These are phyloP conservation scores for Chiloscyllium punctatum DNA, from an alignment of 2,797 vertebrate species.

Conservation along the genomic window DNA sequence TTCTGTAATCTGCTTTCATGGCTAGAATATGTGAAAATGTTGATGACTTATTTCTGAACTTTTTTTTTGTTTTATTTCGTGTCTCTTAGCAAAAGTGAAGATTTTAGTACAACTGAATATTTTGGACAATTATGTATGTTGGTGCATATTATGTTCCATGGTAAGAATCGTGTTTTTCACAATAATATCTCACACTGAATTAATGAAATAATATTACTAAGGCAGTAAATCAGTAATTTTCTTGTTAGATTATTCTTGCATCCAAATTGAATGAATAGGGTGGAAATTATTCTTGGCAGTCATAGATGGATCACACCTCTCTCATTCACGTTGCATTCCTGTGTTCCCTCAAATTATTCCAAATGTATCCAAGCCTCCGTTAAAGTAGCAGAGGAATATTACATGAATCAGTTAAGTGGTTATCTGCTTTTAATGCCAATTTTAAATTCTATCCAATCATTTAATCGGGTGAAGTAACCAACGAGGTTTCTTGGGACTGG, in stretches of 20 bases:
- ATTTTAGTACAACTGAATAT: background rate
- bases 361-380: background rate
- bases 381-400: conserved; percentile 1
- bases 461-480: background rate
- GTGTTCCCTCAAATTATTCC: background rate
- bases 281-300: background rate
- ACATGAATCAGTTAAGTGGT: background rate
- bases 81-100: background rate
- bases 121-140: background rate
- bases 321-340: background rate
- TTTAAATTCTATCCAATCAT: conserved; percentile 13
- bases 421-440: background rate
- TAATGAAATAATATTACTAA: background rate
- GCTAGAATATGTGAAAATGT: background rate
- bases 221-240: conserved; percentile 21
- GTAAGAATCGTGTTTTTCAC: background rate
- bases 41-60: background rate
- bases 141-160: background rate
- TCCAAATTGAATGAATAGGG: conserved; percentile 9
- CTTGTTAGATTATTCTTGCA: background rate
- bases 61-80: background rate
- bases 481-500: background rate
- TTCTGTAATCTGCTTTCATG: background rate
- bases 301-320: background rate
- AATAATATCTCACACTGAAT: background rate